Percentiles rank a stretch among this genome's conserved stretches.
Conservation (phyloP, 37 sponge, comb jelly and placozoan species). For the Agelas oroides region DNA sequence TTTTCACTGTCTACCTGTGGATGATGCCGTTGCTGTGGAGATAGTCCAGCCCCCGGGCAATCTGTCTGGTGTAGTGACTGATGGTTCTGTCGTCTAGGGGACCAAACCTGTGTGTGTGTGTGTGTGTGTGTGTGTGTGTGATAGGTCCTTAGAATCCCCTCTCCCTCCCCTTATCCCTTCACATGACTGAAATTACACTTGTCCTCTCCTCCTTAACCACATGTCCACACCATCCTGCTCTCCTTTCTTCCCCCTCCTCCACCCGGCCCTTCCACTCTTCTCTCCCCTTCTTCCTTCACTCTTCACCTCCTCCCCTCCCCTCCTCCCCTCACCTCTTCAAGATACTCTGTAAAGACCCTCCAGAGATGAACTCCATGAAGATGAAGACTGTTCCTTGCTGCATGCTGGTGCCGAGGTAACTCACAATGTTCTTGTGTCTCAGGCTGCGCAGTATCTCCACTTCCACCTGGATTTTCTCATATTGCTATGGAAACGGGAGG, state of each 20-base stretch:
- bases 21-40: slow-evolving; percentile 85
- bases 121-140: slow-evolving; percentile 12
- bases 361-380: slow-evolving; percentile 94
- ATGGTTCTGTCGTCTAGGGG: slow-evolving; percentile 65
- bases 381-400: slow-evolving; percentile 73
- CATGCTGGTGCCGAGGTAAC: slow-evolving; percentile 84
- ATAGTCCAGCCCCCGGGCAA: slow-evolving; percentile 76
- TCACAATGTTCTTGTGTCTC: slow-evolving; percentile 84
- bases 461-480: slow-evolving; percentile 80
- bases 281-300: too few species aligned
- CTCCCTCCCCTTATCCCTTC: too few species aligned
- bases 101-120: slow-evolving; percentile 78
- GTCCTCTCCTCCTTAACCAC: too few species aligned
- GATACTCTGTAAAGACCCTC: slow-evolving; percentile 83
- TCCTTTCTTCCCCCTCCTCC: not conserved
- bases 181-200: too few species aligned
- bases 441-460: slow-evolving; percentile 85
- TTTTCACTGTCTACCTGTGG: slow-evolving; percentile 59
- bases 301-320: too few species aligned
- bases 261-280: not conserved
- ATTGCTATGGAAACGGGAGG: slow-evolving; percentile 72
- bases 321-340: slow-evolving; percentile 64
- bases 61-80: slow-evolving; percentile 81
- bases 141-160: too few species aligned
- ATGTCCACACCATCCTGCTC: too few species aligned